Conservation (phyloP, 2,888 invertebrate species). For the Adelphocoris suturalis region DNA sequence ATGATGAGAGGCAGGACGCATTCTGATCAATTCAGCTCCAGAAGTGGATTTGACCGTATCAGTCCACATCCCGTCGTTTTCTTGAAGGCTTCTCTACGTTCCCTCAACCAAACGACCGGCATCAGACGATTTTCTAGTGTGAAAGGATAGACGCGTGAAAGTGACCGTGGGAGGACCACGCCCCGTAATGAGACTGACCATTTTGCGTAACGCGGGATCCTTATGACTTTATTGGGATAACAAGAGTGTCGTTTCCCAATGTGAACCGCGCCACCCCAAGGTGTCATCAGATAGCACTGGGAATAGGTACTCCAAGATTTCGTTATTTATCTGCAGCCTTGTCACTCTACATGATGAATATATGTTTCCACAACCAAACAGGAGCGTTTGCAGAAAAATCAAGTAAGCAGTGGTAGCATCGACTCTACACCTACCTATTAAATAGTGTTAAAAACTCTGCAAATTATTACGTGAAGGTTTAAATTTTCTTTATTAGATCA, state of each 20-base stretch:
- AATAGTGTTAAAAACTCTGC: too few relatives aligned
- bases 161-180: conserved; percentile 20
- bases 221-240: neutral
- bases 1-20: too few relatives aligned
- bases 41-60: neutral
- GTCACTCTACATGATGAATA: too few relatives aligned
- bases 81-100: neutral
- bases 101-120: neutral
- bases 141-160: neutral
- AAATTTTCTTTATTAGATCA: neutral
- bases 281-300: too few relatives aligned
- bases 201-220: neutral
- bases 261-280: too few relatives aligned
- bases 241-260: neutral
- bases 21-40: neutral
- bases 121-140: neutral
- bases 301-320: too few relatives aligned
- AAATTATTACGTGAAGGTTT: too few relatives aligned
- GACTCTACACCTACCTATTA: too few relatives aligned
- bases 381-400: too few relatives aligned
- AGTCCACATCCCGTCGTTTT: neutral
- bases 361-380: too few relatives aligned
- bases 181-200: conserved; percentile 5
- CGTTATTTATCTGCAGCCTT: too few relatives aligned
- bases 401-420: too few relatives aligned